Conservation (phyloP, 2,888 invertebrate species). For the Neria commutata region DNA sequence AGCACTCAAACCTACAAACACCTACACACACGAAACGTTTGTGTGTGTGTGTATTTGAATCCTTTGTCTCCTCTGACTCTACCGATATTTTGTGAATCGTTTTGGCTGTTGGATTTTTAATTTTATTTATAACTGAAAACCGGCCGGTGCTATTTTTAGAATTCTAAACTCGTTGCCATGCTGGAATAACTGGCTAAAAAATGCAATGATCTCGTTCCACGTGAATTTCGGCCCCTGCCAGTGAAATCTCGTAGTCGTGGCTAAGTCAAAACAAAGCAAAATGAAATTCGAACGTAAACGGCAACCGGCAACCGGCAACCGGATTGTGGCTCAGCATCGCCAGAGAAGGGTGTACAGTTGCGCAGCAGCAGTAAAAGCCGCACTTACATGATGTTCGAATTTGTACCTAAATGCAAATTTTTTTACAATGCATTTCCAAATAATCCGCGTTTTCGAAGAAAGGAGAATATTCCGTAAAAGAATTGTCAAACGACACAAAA, state of each 20-base stretch:
- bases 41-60: not conserved
- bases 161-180: slow-evolving; percentile 58
- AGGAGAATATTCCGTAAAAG: too few relatives aligned
- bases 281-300: not conserved
- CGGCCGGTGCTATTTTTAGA: slow-evolving; percentile 57
- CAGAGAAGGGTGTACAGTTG: not conserved
- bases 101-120: slow-evolving; percentile 24
- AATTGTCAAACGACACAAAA: too few relatives aligned
- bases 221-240: slow-evolving; percentile 23
- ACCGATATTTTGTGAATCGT: slow-evolving; percentile 10
- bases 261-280: not conserved
- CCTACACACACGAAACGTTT: too few relatives aligned
- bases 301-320: slow-evolving; percentile 2
- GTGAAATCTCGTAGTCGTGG: not conserved
- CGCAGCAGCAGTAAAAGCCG: too few relatives aligned
- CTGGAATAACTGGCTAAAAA: slow-evolving; percentile 50
- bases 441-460: too few relatives aligned
- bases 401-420: too few relatives aligned
- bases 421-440: too few relatives aligned
- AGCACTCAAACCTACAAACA: too few relatives aligned
- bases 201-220: slow-evolving; percentile 41
- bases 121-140: slow-evolving; percentile 45
- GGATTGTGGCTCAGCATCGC: slow-evolving; percentile 5
- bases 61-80: not conserved
- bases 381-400: too few relatives aligned